Conservation (phyloP, 2,888 invertebrate species). For the Apodemia duryi region DNA sequence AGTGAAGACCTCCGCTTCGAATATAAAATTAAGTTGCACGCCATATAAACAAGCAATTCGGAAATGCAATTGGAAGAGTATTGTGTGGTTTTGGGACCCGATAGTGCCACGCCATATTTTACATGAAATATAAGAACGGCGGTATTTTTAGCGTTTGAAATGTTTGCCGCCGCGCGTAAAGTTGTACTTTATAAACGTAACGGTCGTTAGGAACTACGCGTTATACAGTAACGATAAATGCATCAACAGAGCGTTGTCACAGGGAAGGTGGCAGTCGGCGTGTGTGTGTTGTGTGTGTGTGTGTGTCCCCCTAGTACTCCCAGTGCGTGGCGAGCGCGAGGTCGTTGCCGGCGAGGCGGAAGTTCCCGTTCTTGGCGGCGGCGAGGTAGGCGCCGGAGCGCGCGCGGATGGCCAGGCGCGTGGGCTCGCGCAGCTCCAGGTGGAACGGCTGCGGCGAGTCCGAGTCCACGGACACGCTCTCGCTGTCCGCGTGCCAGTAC, state of each 20-base stretch:
- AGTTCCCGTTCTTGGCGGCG: constrained; percentile 94
- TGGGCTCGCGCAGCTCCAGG: constrained; percentile 95
- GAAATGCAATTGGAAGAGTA: constrained; percentile 47
- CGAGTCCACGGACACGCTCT: constrained; percentile 91
- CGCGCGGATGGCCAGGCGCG: constrained; percentile 93
- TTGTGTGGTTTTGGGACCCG: constrained; percentile 37
- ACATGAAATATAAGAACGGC: no score
- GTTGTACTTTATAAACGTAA: no score
- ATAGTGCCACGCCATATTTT: neutral
- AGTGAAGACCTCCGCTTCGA: constrained; percentile 39
- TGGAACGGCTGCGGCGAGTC: constrained; percentile 91
- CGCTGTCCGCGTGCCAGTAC: constrained; percentile 95
- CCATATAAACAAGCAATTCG: constrained; percentile 31
- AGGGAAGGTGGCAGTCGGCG: constrained; percentile 13
- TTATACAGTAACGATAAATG: no score
- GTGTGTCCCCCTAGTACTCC: constrained; percentile 86
- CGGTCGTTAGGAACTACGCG: no score
- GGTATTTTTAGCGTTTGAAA: neutral
- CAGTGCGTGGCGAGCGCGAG: constrained; percentile 92
- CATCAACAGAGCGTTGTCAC: no score
- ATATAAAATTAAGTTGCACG: constrained; percentile 45
- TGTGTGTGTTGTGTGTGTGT: constrained; percentile 19
- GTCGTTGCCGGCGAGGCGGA: constrained; percentile 89
- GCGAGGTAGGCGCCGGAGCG: constrained; percentile 86
- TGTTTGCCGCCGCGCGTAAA: no score